phyloP scores from a whole-genome alignment of 2,113 vertebrate genomes.

The Festucalex cinctus region DNA sequence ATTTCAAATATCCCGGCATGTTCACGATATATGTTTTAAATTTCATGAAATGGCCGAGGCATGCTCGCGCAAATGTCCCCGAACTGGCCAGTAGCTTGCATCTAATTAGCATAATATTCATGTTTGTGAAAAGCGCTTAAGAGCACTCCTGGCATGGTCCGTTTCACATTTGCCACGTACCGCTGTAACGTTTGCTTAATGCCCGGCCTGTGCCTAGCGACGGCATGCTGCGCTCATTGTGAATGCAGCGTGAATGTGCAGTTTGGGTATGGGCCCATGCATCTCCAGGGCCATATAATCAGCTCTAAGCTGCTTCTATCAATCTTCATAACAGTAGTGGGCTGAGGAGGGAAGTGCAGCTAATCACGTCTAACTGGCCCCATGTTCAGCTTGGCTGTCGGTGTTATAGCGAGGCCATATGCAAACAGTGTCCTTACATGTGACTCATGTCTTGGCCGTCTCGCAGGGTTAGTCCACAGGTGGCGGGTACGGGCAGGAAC shows the following conservation, averaged over 20 bases:
- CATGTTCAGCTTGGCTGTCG: conserved; percentile 59
- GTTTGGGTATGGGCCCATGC: conserved; percentile 65
- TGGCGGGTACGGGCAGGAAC: conserved; percentile 39
- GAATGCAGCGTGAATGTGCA: conserved; percentile 63
- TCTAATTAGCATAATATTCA: conserved; percentile 74
- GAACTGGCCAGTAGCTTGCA: conserved; percentile 65
- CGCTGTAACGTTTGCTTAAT: conserved; percentile 61
- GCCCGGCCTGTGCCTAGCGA: conserved; percentile 52
- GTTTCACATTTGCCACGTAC: conserved; percentile 64
- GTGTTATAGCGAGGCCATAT: conserved; percentile 52
- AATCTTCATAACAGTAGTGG: conserved; percentile 71
- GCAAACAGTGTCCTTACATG: conserved; percentile 51
- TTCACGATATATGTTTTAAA: conserved; percentile 65
- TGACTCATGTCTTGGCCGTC: conserved; percentile 26
- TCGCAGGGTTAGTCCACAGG: conserved; percentile 47
- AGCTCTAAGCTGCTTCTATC: conserved; percentile 73
- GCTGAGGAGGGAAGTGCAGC: conserved; percentile 64
- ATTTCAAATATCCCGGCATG: conserved; percentile 49
- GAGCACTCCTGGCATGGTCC: conserved; percentile 65
- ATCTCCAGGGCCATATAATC: conserved; percentile 70
- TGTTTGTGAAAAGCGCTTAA: conserved; percentile 65
- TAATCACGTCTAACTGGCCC: conserved; percentile 70
- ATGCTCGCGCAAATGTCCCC: conserved; percentile 56
- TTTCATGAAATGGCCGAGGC: conserved; percentile 67
- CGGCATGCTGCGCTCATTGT: conserved; percentile 61